These are phyloP conservation scores for Sceloporus tristichus DNA, from an alignment of 2,113 vertebrate genomes.

Conservation along the genomic window DNA sequence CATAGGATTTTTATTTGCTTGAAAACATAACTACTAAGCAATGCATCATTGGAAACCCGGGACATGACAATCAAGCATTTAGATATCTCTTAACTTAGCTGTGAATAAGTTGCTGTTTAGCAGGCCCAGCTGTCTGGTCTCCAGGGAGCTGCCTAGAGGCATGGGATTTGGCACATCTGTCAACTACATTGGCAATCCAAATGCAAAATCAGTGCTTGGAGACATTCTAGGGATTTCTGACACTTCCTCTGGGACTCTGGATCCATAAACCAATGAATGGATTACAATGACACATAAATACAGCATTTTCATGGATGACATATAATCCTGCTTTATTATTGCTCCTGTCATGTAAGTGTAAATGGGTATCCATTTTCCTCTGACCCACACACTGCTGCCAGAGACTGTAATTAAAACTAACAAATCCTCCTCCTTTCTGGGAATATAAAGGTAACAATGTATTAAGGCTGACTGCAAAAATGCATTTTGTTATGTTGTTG, in stretches of 20 bases:
- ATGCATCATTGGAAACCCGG: background rate
- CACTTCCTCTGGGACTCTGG: conserved; percentile 76
- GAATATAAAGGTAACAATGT: background rate
- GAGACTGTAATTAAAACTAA: background rate
- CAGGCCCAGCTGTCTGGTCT: conserved; percentile 42
- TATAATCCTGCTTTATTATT: conserved; percentile 77
- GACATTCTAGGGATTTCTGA: conserved; percentile 82
- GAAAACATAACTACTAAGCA: background rate
- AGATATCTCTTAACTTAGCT: conserved; percentile 56
- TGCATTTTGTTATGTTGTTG: background rate
- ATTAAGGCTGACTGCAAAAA: background rate
- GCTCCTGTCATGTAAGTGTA: conserved; percentile 73
- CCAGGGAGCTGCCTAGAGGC: conserved; percentile 74
- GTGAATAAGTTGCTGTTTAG: background rate
- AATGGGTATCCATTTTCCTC: conserved; percentile 69
- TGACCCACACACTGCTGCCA: conserved; percentile 57
- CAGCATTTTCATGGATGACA: conserved; percentile 80
- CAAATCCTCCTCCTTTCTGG: background rate
- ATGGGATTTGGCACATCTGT: conserved; percentile 78
- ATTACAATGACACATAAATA: conserved; percentile 84
- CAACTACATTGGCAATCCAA: conserved; percentile 79
- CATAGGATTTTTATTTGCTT: background rate
- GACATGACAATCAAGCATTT: background rate
- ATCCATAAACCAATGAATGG: conserved; percentile 86
- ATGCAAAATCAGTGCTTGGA: conserved; percentile 77